Evolutionary conservation across 2,888 invertebrate genomes (phyloP).

Genomic region (Oligia fasciuncula): DNA sequence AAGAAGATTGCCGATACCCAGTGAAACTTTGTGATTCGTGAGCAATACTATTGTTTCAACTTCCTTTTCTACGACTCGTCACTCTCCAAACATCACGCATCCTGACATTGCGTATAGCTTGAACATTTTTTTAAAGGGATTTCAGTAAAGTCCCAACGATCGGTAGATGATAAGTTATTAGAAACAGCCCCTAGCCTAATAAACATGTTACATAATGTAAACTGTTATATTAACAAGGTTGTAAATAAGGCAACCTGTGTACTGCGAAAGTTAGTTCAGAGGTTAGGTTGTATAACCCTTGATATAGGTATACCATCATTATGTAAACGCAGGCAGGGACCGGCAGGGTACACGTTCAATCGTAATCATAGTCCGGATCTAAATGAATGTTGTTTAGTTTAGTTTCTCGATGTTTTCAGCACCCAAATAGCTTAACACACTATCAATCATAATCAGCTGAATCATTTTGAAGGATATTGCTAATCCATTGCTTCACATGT

Average conservation of each 20-base stretch:
- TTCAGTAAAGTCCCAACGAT: not conserved
- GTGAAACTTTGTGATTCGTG: not conserved
- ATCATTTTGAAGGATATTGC: too few relatives aligned
- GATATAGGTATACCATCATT: not conserved
- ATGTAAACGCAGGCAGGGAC: not conserved
- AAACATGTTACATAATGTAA: conserved; percentile 30
- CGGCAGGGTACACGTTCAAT: not conserved
- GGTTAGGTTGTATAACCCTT: conserved; percentile 38
- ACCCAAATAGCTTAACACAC: not conserved
- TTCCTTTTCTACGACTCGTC: conserved; percentile 11
- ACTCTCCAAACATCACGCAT: conserved; percentile 16
- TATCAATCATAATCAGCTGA: not conserved
- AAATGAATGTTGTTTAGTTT: not conserved
- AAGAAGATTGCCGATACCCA: not conserved
- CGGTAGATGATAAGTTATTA: not conserved
- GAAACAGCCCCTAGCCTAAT: conserved; percentile 2
- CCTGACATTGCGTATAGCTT: not conserved
- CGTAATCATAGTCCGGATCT: not conserved
- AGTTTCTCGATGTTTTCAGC: not conserved
- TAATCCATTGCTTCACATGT: not conserved
- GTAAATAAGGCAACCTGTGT: conserved; percentile 21
- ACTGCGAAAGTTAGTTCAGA: conserved; percentile 54
- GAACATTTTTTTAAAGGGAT: not conserved
- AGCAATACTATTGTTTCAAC: not conserved
- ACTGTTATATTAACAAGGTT: not conserved